Evolutionary conservation across 92 coral and sea anemone species (phyloP).

Genomic region (Virgularia gustaviana): DNA sequence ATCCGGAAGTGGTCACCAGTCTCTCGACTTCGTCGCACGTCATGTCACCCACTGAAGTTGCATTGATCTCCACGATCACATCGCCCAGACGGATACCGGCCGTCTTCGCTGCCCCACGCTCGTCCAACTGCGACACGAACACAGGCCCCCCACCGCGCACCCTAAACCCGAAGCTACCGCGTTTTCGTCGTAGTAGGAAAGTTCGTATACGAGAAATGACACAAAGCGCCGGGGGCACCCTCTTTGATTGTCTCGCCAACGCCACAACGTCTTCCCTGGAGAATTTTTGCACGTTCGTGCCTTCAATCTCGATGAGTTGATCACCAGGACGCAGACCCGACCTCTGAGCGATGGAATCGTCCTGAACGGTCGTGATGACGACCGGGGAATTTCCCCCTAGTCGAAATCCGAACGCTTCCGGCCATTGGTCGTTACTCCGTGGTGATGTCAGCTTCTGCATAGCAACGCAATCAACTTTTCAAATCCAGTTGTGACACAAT

Average conservation of each 20-base stretch:
- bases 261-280: slow-evolving; percentile 73
- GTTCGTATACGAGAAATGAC: slow-evolving; percentile 98
- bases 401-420: slow-evolving; percentile 85
- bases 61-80: slow-evolving; percentile 81
- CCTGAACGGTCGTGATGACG: slow-evolving; percentile 79
- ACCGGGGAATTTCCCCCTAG: slow-evolving; percentile 96
- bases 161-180: slow-evolving; percentile 85
- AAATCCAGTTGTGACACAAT: no score
- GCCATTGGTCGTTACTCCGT: slow-evolving; percentile 88
- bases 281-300: slow-evolving; percentile 86
- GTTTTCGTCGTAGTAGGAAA: slow-evolving; percentile 75
- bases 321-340: slow-evolving; percentile 98
- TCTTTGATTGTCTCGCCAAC: slow-evolving; percentile 78
- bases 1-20: slow-evolving; percentile 76
- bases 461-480: no score
- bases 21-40: slow-evolving; percentile 73
- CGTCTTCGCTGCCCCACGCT: slow-evolving; percentile 75
- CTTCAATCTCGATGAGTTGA: slow-evolving; percentile 91
- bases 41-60: slow-evolving; percentile 73
- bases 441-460: slow-evolving; percentile 16
- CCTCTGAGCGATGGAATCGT: slow-evolving; percentile 85
- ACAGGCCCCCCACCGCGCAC: slow-evolving; percentile 97
- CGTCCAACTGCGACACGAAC: slow-evolving; percentile 73
- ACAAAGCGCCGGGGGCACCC: slow-evolving; percentile 93
- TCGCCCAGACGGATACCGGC: slow-evolving; percentile 87